phyloP scores from a whole-genome alignment of 2,888 invertebrate species.

The Phanerotoma sp. region DNA sequence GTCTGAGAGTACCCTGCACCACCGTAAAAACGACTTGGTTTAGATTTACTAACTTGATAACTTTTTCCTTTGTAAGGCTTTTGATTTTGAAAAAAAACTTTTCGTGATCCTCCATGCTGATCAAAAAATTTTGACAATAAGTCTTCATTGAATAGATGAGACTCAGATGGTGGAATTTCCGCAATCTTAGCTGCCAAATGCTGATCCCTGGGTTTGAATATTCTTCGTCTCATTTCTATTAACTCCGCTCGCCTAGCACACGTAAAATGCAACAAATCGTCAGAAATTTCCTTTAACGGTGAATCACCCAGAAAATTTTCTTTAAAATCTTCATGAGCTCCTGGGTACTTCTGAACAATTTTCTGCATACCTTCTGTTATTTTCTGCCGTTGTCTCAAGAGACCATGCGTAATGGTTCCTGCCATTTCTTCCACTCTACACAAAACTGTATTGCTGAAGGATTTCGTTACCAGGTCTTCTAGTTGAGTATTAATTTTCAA shows the following conservation, averaged over 20 bases:
- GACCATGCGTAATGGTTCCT: background rate
- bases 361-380: background rate
- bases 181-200: slow-evolving; percentile 1
- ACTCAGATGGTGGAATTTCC: slow-evolving; percentile 18
- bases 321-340: background rate
- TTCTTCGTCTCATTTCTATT: slow-evolving; percentile 12
- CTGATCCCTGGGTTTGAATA: slow-evolving; percentile 10
- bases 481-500: background rate
- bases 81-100: no score
- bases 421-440: background rate
- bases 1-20: no score
- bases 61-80: no score
- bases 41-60: no score
- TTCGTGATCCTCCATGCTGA: no score
- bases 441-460: background rate
- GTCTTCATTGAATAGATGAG: slow-evolving; percentile 21
- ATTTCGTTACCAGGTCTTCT: background rate
- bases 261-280: slow-evolving; percentile 16
- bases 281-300: slow-evolving; percentile 2
- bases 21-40: no score
- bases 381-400: background rate
- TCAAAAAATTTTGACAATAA: slow-evolving; percentile 3
- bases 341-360: background rate
- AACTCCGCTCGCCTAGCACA: slow-evolving; percentile 15
- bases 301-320: slow-evolving; percentile 8